These are phyloP conservation scores for Umimayanthus kanabou DNA, from an alignment of 92 coral and sea anemone genomes.

Conservation along the genomic window DNA sequence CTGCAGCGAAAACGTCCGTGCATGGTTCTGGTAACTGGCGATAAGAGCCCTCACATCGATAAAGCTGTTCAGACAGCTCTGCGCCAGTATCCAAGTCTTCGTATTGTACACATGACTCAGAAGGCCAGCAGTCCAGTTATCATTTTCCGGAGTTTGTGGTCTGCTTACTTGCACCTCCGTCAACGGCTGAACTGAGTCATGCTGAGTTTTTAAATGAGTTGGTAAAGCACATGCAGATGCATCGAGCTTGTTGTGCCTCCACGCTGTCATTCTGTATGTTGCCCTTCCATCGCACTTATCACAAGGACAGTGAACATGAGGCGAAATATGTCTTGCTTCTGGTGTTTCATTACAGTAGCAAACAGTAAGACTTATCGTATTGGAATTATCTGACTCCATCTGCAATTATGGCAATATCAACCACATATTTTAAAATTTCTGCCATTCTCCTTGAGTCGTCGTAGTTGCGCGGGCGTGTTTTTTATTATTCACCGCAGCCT, in stretches of 20 bases:
- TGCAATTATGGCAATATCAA: too few relatives aligned
- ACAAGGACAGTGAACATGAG: slow-evolving; percentile 63
- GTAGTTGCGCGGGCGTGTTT: too few relatives aligned
- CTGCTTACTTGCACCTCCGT: background rate
- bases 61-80: background rate
- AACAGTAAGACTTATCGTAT: background rate
- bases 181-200: background rate
- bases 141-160: background rate
- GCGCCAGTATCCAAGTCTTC: background rate
- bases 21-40: background rate
- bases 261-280: slow-evolving; percentile 66
- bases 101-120: background rate
- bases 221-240: background rate
- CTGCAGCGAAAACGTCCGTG: background rate
- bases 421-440: too few relatives aligned
- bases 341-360: slow-evolving; percentile 46
- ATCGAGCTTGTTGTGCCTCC: slow-evolving; percentile 29
- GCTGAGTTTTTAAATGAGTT: background rate
- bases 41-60: background rate
- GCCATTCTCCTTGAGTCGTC: too few relatives aligned
- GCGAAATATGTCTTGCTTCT: slow-evolving; percentile 50
- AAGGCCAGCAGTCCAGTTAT: background rate
- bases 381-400: too few relatives aligned
- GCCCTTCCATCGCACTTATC: slow-evolving; percentile 54
- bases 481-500: too few relatives aligned